A percentile compares a stretch with the other conserved stretches of the same genome.
These are phyloP conservation scores for Salpingus planirostris DNA, from an alignment of 2,888 invertebrate genomes.

Conservation along the genomic window DNA sequence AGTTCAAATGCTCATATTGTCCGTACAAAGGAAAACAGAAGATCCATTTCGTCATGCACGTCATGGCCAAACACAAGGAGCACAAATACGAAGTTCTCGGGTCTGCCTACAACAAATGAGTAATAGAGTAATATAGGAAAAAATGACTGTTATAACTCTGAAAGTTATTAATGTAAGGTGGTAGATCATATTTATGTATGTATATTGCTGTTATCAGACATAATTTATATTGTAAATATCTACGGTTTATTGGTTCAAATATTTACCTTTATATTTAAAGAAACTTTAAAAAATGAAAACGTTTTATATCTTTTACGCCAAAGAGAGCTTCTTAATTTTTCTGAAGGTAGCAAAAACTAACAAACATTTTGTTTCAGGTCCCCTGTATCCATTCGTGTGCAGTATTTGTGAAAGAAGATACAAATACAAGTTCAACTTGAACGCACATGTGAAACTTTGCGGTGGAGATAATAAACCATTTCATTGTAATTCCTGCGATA, in stretches of 20 bases:
- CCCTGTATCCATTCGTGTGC: not conserved
- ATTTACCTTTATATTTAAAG: not conserved
- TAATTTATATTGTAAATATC: too few species aligned
- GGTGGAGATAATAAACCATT: constrained; percentile 18
- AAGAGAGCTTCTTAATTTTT: too few species aligned
- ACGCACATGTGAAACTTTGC: constrained; percentile 19
- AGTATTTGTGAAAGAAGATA: constrained; percentile 15
- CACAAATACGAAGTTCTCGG: constrained; percentile 31
- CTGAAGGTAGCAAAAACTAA: too few species aligned
- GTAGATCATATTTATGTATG: too few species aligned
- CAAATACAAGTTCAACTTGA: constrained; percentile 22
- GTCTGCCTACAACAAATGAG: constrained; percentile 23
- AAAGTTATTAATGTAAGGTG: not conserved
- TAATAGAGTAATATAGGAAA: not conserved
- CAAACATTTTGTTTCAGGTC: too few species aligned
- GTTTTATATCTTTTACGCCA: too few species aligned
- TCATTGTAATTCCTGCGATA: constrained; percentile 14
- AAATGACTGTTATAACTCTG: too few species aligned
- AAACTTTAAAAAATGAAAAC: not conserved
- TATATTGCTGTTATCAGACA: too few species aligned
- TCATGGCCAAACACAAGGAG: constrained; percentile 37
- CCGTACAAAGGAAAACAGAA: constrained; percentile 36
- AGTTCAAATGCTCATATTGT: constrained; percentile 26
- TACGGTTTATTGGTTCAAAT: not conserved
- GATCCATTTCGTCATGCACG: constrained; percentile 36